Evolutionary conservation across 2,113 vertebrate species (phyloP), one percentile per base, ranked within the genome.

Genomic region (cattle (Bos taurus)): DNA sequence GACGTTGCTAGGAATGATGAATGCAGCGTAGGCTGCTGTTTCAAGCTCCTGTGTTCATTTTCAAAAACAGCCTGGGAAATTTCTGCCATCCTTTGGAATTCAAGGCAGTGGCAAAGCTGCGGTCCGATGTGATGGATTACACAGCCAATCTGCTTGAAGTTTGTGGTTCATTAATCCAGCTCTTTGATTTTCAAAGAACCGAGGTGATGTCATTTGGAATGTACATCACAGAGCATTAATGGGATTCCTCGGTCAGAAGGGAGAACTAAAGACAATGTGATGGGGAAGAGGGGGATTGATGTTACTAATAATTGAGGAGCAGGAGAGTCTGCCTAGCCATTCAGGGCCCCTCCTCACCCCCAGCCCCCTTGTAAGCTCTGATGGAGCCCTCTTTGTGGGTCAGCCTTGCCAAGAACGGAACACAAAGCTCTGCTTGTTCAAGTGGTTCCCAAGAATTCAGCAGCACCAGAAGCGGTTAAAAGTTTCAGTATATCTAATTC

Each of bases 151-250:
- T 91, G 94, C 97, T 95, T 96, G 90, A 97, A 95, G 97, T 95
- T 54, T 91, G 92, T 91, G 92, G 77, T 89, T 97, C 97, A 91
- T 98, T 98, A 97, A 97, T 95, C 96, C 54, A 36, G 92, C 81
- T 91, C 82, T 96, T 96, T 98, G 97, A 96, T 97, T 96, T 97
- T 95, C 97, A 98, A 97, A 97, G 97, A 86, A 85, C 85, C 1
- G 36, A 85, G 81, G 94, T 98, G 98, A 97, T 95, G 98, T 97
- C 97, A 98, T 96, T 94, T 93, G 97, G 94, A 74, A 93, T 77
- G 87, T 71, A 62, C 90, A 86, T 94, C 96, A 85, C 57, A 88
- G 96, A 95, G 96, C 95, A 98, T 95, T 88, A 97, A 97, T 98
- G 92, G 97, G 85, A 77, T 78, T 95, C 93, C 52, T 97, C 81